Percentiles rank a stretch among this genome's conserved stretches.
These are phyloP conservation scores for Corythornis leucogaster DNA, from an alignment of 2,797 vertebrate genomes.

Conservation along the genomic window DNA sequence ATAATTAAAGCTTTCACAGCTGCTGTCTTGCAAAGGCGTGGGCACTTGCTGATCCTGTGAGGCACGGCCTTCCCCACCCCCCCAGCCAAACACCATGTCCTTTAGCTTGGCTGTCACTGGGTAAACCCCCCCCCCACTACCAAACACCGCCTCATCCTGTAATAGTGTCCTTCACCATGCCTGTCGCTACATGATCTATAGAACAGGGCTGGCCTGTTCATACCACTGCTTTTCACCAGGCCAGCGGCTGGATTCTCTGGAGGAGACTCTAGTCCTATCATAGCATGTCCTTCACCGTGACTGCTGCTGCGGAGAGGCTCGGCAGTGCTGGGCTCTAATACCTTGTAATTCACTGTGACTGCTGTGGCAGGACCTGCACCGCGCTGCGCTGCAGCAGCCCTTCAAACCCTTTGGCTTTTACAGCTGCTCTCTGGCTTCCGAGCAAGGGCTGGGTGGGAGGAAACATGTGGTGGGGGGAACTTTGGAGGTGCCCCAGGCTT, in stretches of 20 bases:
- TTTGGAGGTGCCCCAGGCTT: rapidly evolving
- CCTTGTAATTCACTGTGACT: conserved; percentile 68
- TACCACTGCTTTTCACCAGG: neutral
- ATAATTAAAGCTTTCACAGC: conserved; percentile 30
- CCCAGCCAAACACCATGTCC: neutral
- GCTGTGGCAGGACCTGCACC: conserved; percentile 57
- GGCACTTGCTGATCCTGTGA: neutral
- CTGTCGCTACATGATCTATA: conserved; percentile 42
- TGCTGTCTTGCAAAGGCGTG: neutral
- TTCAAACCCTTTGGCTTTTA: neutral
- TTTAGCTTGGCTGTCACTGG: neutral
- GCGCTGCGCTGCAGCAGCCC: conserved; percentile 39
- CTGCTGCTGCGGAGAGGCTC: conserved; percentile 40
- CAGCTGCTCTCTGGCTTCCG: neutral
- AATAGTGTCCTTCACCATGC: conserved; percentile 50
- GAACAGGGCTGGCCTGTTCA: conserved; percentile 9
- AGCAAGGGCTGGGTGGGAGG: neutral
- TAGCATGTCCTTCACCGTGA: conserved; percentile 64
- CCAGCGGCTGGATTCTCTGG: neutral
- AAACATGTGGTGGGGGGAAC: rapidly evolving
- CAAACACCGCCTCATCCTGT: neutral
- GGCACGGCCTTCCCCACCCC: neutral
- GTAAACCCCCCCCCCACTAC: neutral
- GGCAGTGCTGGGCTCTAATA: conserved; percentile 38
- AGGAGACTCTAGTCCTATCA: conserved; percentile 56